Conservation (phyloP, 2,888 invertebrate species). For the Nemurella pictetii region DNA sequence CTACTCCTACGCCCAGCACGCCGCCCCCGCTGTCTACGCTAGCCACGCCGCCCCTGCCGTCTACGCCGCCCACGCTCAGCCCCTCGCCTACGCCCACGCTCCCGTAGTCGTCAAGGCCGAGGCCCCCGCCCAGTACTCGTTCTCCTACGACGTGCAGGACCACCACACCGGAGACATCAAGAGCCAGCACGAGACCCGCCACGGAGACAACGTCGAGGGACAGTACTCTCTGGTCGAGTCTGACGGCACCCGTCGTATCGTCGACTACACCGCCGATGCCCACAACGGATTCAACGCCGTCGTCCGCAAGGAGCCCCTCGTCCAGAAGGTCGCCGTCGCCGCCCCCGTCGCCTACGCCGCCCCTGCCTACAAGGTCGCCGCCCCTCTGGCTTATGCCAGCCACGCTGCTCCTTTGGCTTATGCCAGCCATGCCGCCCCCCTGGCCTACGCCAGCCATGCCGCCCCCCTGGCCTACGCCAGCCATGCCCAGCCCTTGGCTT, state of each 20-base stretch:
- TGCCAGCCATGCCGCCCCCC: slow-evolving; percentile 22
- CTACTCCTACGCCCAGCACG: slow-evolving; percentile 28
- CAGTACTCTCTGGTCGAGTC: slow-evolving; percentile 34
- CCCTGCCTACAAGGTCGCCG: background rate
- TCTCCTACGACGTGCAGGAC: slow-evolving; percentile 32
- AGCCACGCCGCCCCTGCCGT: slow-evolving; percentile 26
- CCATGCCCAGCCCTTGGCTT: slow-evolving; percentile 36
- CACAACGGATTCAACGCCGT: slow-evolving; percentile 36
- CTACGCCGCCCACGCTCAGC: slow-evolving; percentile 24
- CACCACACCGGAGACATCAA: slow-evolving; percentile 33
- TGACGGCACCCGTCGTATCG: slow-evolving; percentile 35
- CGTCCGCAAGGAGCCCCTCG: slow-evolving; percentile 32
- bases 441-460: slow-evolving; percentile 34
- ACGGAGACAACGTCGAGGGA: slow-evolving; percentile 30
- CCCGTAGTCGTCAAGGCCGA: slow-evolving; percentile 22
- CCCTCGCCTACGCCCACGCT: slow-evolving; percentile 20
- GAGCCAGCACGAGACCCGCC: slow-evolving; percentile 34
- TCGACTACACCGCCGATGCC: slow-evolving; percentile 35
- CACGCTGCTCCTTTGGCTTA: slow-evolving; percentile 30
- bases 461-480: slow-evolving; percentile 38
- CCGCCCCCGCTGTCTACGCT: slow-evolving; percentile 29
- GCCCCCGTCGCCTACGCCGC: slow-evolving; percentile 19
- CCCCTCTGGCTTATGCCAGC: slow-evolving; percentile 9
- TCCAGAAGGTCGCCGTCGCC: slow-evolving; percentile 1
- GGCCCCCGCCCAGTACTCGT: slow-evolving; percentile 33